phyloP scores from a whole-genome alignment of 2,888 invertebrate genomes.

The Drosophila flavopinicola region DNA sequence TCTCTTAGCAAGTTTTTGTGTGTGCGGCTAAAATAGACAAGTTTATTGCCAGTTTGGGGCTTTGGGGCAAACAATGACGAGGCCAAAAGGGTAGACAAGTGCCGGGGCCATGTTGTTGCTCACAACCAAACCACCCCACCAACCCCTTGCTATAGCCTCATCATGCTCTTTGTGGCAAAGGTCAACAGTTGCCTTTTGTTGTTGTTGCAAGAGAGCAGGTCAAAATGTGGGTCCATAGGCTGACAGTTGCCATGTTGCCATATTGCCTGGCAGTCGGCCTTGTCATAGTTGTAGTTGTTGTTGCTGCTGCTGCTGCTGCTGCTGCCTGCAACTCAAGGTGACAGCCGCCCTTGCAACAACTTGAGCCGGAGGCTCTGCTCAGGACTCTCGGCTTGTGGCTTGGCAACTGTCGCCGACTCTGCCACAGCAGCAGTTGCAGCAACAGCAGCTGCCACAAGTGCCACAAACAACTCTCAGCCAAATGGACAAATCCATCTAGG shows the following conservation, averaged over 20 bases:
- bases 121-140: neutral
- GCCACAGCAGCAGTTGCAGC: constrained; percentile 5
- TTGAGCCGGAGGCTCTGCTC: constrained; percentile 43
- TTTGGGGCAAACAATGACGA: constrained; percentile 74
- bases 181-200: constrained; percentile 50
- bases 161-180: constrained; percentile 34
- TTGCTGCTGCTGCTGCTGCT: constrained; percentile 14
- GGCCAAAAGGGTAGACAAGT: constrained; percentile 76
- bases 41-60: constrained; percentile 77
- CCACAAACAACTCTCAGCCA: constrained; percentile 21
- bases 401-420: constrained; percentile 40
- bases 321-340: constrained; percentile 53
- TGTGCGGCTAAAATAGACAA: constrained; percentile 72
- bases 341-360: constrained; percentile 39
- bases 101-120: constrained; percentile 49
- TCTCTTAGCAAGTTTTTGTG: constrained; percentile 30
- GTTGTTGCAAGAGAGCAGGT: constrained; percentile 39
- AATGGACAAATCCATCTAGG: constrained; percentile 18
- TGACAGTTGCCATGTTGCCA: constrained; percentile 52
- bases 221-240: constrained; percentile 53
- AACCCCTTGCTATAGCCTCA: neutral
- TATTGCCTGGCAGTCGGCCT: constrained; percentile 44
- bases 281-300: constrained; percentile 34
- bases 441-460: constrained; percentile 24
- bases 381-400: constrained; percentile 14